A percentile compares a stretch with the other conserved stretches of the same genome.
These are phyloP conservation scores for Drosophila eugracilis DNA, from an alignment of 1,140 invertebrate genomes.

Conservation along the genomic window DNA sequence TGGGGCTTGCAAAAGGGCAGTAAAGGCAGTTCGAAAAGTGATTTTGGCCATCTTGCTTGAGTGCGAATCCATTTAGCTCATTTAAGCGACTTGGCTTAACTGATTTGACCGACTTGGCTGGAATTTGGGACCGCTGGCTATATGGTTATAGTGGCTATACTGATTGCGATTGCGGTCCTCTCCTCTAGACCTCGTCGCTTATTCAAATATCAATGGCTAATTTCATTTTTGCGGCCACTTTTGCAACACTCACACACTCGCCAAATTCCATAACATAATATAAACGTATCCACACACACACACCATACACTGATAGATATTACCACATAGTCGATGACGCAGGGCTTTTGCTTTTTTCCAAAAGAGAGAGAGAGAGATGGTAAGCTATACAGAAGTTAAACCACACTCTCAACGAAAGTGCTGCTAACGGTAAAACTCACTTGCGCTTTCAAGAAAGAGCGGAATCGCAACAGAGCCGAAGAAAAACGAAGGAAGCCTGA, in stretches of 20 bases:
- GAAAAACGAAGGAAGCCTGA: too few relatives aligned
- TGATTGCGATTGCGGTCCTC: slow-evolving; percentile 7
- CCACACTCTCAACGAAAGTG: slow-evolving; percentile 3
- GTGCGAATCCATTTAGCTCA: slow-evolving; percentile 36
- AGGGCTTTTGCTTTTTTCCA: slow-evolving; percentile 61
- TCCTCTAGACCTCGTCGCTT: slow-evolving; percentile 15
- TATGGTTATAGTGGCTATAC: slow-evolving; percentile 31
- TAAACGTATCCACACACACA: slow-evolving; percentile 41
- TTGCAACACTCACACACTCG: slow-evolving; percentile 65
- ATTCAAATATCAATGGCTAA: slow-evolving; percentile 62
- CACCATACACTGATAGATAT: slow-evolving; percentile 55
- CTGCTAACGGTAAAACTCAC: slow-evolving; percentile 62
- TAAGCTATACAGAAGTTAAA: too few relatives aligned
- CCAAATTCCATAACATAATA: slow-evolving; percentile 41
- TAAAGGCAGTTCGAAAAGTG: not conserved
- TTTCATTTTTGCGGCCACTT: slow-evolving; percentile 74
- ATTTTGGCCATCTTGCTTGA: slow-evolving; percentile 22
- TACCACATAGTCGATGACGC: slow-evolving; percentile 77
- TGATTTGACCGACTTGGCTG: slow-evolving; percentile 42
- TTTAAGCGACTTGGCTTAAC: slow-evolving; percentile 31
- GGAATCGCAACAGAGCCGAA: too few relatives aligned
- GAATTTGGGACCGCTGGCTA: slow-evolving; percentile 15
- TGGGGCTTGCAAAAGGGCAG: not conserved
- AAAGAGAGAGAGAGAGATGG: not conserved
- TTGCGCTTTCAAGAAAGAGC: slow-evolving; percentile 60